phyloP scores from a whole-genome alignment of 2,797 vertebrate genomes.

The Bothrops alternatus region DNA sequence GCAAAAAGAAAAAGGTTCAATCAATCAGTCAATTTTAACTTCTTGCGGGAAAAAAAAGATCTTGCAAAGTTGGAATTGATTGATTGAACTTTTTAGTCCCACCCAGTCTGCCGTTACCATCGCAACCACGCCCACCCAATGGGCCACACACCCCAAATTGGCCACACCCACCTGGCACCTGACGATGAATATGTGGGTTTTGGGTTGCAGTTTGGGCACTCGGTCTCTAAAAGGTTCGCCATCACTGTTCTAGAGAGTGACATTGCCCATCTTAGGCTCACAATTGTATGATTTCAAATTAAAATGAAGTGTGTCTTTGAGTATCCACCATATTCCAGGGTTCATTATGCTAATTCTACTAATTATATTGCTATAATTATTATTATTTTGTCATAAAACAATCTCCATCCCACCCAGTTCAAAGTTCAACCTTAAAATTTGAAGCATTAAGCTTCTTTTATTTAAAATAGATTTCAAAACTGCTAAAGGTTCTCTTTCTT shows the following conservation, averaged over 20 bases:
- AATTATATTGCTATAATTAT: not conserved
- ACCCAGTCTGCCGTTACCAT: no score
- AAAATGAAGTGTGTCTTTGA: not conserved
- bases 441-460: not conserved
- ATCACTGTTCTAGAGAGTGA: not conserved
- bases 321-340: not conserved
- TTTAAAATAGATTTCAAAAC: constrained; percentile 23
- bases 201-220: no score
- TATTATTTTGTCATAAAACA: not conserved
- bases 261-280: not conserved
- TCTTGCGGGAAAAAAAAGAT: no score
- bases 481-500: not conserved
- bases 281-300: not conserved
- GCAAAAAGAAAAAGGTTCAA: no score
- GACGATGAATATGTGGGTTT: no score
- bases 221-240: no score
- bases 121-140: no score
- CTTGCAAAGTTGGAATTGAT: no score
- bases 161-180: no score
- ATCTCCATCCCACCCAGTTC: not conserved
- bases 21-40: no score
- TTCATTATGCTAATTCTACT: not conserved
- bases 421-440: not conserved
- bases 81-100: no score
- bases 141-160: no score